A percentile compares a stretch with the other conserved stretches of the same genome.
Evolutionary conservation across 2,888 invertebrate species (phyloP).

Genomic region (Diarsia mendica): DNA sequence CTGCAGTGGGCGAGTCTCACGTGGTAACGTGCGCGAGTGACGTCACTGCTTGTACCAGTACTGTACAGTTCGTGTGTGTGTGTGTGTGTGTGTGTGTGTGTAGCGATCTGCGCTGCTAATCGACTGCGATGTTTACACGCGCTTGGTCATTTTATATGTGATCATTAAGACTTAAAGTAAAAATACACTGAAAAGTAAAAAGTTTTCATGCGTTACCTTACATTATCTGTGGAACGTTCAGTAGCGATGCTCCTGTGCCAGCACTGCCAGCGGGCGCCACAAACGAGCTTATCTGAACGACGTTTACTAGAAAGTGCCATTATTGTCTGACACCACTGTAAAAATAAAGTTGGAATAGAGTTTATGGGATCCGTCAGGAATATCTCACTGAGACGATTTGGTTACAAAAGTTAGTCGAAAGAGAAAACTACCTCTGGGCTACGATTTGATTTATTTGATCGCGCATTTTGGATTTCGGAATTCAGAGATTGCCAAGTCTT

Average conservation of each 20-base stretch:
- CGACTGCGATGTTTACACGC: neutral
- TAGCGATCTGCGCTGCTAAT: constrained; percentile 10
- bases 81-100: too few species aligned
- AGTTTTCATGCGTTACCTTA: neutral
- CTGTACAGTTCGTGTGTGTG: neutral
- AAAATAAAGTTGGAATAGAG: constrained; percentile 18
- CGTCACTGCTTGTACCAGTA: constrained; percentile 18
- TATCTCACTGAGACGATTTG: neutral
- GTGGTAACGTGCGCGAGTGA: neutral
- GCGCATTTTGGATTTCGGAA: neutral
- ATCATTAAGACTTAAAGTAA: constrained; percentile 9
- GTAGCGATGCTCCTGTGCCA: neutral
- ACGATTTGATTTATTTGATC: neutral
- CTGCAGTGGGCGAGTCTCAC: neutral
- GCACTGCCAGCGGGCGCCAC: neutral
- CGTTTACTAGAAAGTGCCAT: neutral
- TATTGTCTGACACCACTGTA: constrained; percentile 2
- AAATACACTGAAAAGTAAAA: constrained; percentile 5
- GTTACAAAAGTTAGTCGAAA: constrained; percentile 10
- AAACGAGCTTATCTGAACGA: constrained; percentile 3
- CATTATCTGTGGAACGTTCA: constrained; percentile 12
- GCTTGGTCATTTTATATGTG: constrained; percentile 15
- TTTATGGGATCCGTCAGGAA: constrained; percentile 2
- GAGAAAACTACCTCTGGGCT: neutral
- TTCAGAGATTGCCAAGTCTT: neutral